A percentile compares a stretch with the other conserved stretches of the same genome.
Evolutionary conservation across 2,888 invertebrate species (phyloP).

Genomic region (Tillus elongatus): DNA sequence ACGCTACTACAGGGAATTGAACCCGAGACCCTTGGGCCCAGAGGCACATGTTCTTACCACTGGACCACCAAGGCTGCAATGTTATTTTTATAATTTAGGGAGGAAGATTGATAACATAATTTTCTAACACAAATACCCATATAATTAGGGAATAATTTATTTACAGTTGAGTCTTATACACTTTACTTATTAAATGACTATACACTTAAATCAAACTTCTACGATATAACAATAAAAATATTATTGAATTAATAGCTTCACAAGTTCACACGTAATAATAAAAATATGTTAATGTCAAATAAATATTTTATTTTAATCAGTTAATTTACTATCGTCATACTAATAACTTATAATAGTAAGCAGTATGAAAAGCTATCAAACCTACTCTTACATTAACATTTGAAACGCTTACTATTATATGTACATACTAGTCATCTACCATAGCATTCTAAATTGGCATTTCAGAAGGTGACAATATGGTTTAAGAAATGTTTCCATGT

Average conservation of each 20-base stretch:
- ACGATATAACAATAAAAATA: neutral
- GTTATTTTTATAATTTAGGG: no score
- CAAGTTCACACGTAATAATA: neutral
- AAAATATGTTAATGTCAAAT: neutral
- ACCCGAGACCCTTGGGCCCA: no score
- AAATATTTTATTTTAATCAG: neutral
- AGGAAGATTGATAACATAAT: no score
- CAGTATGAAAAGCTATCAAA: no score
- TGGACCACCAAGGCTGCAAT: no score
- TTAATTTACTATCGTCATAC: neutral
- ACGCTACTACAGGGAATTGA: no score
- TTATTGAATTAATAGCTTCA: no score
- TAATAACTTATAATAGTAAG: conserved; percentile 1
- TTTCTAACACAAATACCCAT: no score
- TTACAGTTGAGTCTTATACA: conserved; percentile 1
- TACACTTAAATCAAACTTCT: neutral
- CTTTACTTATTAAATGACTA: neutral
- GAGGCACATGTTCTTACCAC: no score
- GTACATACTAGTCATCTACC: neutral
- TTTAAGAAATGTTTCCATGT: neutral
- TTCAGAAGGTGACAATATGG: neutral
- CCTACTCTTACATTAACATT: no score
- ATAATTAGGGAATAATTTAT: conserved; percentile 1
- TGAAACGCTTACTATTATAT: conserved; percentile 1
- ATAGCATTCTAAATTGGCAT: neutral